Conservation (phyloP, 2,797 vertebrate genomes). For the Clarias platycephalus region DNA sequence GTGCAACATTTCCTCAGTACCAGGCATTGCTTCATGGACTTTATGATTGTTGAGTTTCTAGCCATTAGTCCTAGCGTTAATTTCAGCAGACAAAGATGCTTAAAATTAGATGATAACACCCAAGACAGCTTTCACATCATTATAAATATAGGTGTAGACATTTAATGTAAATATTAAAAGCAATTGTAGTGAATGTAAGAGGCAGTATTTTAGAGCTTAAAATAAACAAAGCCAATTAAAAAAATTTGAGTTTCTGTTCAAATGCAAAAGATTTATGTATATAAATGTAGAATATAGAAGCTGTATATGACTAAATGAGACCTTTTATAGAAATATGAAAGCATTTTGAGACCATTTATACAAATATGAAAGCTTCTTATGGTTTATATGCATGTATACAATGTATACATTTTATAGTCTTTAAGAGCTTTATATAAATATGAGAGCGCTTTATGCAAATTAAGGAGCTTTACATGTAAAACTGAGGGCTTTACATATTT, state of each 20-base stretch:
- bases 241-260: neutral
- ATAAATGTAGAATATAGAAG: neutral
- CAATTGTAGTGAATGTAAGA: neutral
- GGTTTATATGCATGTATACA: neutral
- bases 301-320: no score
- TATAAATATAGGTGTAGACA: neutral
- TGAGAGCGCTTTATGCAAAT: neutral
- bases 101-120: neutral
- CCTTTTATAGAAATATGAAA: no score
- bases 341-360: neutral
- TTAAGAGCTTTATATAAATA: neutral
- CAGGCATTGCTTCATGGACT: neutral
- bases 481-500: neutral
- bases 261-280: neutral
- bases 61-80: neutral
- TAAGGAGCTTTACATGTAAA: neutral
- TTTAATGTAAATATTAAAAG: neutral
- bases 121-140: neutral
- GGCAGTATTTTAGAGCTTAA: neutral
- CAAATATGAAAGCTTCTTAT: neutral
- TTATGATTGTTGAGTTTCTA: neutral
- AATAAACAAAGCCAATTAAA: neutral
- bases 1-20: neutral
- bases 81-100: conserved; percentile 5
- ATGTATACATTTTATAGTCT: neutral